phyloP scores from a whole-genome alignment of 2,888 invertebrate genomes.

The Drosophila formosana region DNA sequence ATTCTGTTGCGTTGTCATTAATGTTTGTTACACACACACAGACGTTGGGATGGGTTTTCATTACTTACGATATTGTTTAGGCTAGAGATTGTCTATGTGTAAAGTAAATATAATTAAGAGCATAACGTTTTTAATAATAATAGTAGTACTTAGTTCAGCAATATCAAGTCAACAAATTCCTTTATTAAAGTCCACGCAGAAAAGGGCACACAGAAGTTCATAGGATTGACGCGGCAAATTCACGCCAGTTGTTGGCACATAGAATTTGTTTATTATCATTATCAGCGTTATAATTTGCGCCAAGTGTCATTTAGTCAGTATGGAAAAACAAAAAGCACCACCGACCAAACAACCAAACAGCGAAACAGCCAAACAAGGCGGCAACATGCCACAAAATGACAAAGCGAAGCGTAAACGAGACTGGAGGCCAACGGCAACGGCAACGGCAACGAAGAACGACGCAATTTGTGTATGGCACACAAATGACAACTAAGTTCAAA shows the following conservation, averaged over 20 bases:
- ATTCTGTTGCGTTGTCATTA: not conserved
- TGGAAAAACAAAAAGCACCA: constrained; percentile 22
- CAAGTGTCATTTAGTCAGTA: constrained; percentile 60
- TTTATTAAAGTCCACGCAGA: not conserved
- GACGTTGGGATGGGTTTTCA: not conserved
- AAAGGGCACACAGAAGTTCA: constrained; percentile 2
- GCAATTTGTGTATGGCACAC: constrained; percentile 49
- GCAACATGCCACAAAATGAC: constrained; percentile 74
- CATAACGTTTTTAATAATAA: not conserved
- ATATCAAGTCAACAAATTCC: constrained; percentile 3
- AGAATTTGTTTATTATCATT: constrained; percentile 81
- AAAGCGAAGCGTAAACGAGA: constrained; percentile 47
- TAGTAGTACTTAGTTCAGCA: not conserved
- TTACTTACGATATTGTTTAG: constrained; percentile 1
- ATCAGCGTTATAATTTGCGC: constrained; percentile 65
- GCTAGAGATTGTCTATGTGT: not conserved
- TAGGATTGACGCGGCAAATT: constrained; percentile 4
- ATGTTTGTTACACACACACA: not conserved
- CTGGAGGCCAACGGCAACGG: constrained; percentile 39
- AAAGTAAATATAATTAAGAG: constrained; percentile 2
- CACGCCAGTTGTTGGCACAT: constrained; percentile 24
- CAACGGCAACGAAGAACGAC: constrained; percentile 32
- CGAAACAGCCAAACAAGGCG: constrained; percentile 48
- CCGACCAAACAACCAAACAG: constrained; percentile 11
- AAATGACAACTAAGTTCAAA: constrained; percentile 71